These are phyloP conservation scores for Artibeus jamaicensis DNA, from an alignment of 2,797 vertebrate species.

Conservation along the genomic window DNA sequence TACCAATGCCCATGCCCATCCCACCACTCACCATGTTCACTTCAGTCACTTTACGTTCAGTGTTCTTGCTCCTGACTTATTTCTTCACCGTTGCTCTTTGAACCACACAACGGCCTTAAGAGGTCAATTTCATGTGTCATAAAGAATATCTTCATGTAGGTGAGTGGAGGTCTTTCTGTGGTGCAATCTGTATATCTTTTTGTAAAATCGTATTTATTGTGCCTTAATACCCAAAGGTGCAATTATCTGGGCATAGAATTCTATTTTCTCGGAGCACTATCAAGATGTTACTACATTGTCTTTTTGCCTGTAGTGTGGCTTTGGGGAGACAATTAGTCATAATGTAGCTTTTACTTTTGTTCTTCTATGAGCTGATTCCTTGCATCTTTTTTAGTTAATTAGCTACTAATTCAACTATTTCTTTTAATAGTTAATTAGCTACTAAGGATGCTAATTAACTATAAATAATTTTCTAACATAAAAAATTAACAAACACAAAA, in stretches of 20 bases:
- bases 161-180: not conserved
- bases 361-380: conserved; percentile 32
- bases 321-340: conserved; percentile 34
- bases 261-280: not conserved
- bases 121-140: not conserved
- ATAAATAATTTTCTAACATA: not conserved
- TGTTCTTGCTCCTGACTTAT: not conserved
- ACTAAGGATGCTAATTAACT: conserved; percentile 33
- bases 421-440: conserved; percentile 26
- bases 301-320: not conserved
- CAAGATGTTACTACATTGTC: not conserved
- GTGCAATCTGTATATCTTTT: not conserved
- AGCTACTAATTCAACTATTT: conserved; percentile 50
- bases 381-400: conserved; percentile 54
- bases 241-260: not conserved
- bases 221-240: not conserved
- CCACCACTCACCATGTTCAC: not conserved
- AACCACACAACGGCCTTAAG: not conserved
- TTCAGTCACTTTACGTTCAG: not conserved
- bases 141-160: not conserved
- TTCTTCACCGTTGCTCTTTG: too few relatives aligned
- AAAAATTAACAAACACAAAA: not conserved
- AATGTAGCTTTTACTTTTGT: conserved; percentile 23
- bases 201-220: not conserved
- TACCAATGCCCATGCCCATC: too few relatives aligned